A percentile compares a stretch with the other conserved stretches of the same genome.
Evolutionary conservation across 2,888 invertebrate genomes (phyloP).

Genomic region (Drosophila putrida): DNA sequence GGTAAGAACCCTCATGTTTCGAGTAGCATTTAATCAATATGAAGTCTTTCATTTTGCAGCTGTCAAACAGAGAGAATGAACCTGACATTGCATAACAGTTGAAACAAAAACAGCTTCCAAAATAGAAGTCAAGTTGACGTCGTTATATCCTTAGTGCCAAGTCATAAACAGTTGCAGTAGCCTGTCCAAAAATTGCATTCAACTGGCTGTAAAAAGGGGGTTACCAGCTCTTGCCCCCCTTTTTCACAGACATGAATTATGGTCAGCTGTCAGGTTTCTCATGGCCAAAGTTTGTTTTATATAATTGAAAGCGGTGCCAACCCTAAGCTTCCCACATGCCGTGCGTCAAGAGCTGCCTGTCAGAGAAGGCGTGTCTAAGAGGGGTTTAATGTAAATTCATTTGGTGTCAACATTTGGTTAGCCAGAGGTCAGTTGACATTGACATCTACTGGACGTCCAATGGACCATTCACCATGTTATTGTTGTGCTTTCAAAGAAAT

Average conservation of each 20-base stretch:
- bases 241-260: constrained; percentile 7
- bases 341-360: not conserved
- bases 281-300: constrained; percentile 39
- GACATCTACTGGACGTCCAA: constrained; percentile 1
- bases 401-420: constrained; percentile 19
- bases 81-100: not conserved
- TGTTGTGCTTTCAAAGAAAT: constrained; percentile 16
- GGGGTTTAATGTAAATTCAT: not conserved
- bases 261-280: constrained; percentile 50
- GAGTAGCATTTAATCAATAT: constrained; percentile 4
- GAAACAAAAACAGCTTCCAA: not conserved
- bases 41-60: constrained; percentile 7
- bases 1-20: not conserved
- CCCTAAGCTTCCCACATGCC: not conserved
- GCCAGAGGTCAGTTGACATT: constrained; percentile 23
- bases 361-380: not conserved
- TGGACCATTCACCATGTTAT: constrained; percentile 8
- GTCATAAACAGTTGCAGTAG: constrained; percentile 13
- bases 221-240: not conserved
- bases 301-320: constrained; percentile 55
- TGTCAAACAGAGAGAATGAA: constrained; percentile 9
- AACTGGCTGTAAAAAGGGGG: not conserved
- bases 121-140: not conserved
- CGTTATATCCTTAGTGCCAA: not conserved
- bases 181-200: not conserved